These are phyloP conservation scores for Leptatherina wallacei DNA, from an alignment of 2,797 vertebrate genomes.

Conservation along the genomic window DNA sequence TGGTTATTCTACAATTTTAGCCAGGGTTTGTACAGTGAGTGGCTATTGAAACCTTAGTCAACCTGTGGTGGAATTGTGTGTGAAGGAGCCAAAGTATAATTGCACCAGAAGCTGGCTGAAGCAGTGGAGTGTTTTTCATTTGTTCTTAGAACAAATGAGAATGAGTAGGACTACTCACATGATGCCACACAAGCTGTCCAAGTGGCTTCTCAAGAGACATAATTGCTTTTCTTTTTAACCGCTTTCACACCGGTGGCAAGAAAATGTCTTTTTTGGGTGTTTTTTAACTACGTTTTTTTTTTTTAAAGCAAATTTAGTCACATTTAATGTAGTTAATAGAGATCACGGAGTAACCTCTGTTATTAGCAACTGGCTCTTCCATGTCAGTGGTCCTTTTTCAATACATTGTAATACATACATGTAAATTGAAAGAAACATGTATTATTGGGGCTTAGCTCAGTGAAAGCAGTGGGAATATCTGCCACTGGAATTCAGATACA, in stretches of 20 bases:
- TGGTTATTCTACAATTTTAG: too few species aligned
- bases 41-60: too few species aligned
- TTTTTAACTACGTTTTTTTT: slow-evolving; percentile 26
- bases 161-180: slow-evolving; percentile 67
- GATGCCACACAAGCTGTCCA: slow-evolving; percentile 63
- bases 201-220: slow-evolving; percentile 71
- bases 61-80: too few species aligned
- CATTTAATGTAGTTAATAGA: slow-evolving; percentile 32
- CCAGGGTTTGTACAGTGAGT: too few species aligned
- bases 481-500: slow-evolving; percentile 25
- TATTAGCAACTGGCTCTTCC: slow-evolving; percentile 23
- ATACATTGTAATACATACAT: slow-evolving; percentile 7
- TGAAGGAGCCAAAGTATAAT: too few species aligned
- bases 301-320: slow-evolving; percentile 33
- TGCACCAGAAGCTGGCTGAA: slow-evolving; percentile 40
- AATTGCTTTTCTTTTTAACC: slow-evolving; percentile 70
- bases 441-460: background rate
- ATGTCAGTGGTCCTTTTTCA: slow-evolving; percentile 25
- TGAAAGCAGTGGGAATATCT: slow-evolving; percentile 18
- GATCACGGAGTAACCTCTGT: slow-evolving; percentile 41
- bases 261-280: slow-evolving; percentile 28
- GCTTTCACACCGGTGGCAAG: slow-evolving; percentile 42
- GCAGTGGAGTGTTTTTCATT: slow-evolving; percentile 55
- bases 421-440: slow-evolving; percentile 11
- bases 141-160: slow-evolving; percentile 59